Evolutionary conservation across 2,888 invertebrate genomes (phyloP).

Genomic region (Perithous albicinctus): DNA sequence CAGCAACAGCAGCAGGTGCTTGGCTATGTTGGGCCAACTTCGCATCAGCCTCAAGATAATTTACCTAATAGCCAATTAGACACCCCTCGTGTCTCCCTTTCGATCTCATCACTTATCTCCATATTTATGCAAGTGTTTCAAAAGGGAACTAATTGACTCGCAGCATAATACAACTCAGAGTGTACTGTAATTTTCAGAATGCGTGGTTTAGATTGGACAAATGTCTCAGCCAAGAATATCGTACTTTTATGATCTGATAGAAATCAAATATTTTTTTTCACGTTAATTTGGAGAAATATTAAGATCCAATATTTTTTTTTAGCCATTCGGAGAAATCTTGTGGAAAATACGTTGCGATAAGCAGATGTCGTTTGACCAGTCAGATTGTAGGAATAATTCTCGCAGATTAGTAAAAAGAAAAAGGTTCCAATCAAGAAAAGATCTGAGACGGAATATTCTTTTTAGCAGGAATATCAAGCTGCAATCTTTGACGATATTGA

Average conservation of each 20-base stretch:
- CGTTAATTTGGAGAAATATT: neutral
- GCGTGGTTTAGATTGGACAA: neutral
- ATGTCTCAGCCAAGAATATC: neutral
- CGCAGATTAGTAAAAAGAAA: neutral
- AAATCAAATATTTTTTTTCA: neutral
- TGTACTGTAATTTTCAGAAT: conserved; percentile 20
- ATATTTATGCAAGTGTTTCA: conserved; percentile 67
- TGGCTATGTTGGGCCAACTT: conserved; percentile 53
- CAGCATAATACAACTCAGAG: conserved; percentile 32
- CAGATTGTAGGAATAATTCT: neutral
- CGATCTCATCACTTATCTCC: conserved; percentile 68
- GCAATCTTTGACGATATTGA: too few species aligned
- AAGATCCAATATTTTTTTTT: neutral
- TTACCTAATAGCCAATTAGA: conserved; percentile 72
- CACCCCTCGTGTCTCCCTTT: conserved; percentile 66
- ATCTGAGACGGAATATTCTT: neutral
- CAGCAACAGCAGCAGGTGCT: conserved; percentile 68
- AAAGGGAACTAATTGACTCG: conserved; percentile 63
- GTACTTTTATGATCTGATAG: neutral
- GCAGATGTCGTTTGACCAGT: neutral
- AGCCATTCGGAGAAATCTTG: neutral
- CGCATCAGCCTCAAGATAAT: conserved; percentile 68
- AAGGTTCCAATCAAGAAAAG: neutral
- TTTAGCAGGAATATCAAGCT: neutral
- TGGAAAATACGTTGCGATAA: neutral